phyloP scores from a whole-genome alignment of 2,113 vertebrate species.

The Sinocyclocheilus anophthalmus region DNA sequence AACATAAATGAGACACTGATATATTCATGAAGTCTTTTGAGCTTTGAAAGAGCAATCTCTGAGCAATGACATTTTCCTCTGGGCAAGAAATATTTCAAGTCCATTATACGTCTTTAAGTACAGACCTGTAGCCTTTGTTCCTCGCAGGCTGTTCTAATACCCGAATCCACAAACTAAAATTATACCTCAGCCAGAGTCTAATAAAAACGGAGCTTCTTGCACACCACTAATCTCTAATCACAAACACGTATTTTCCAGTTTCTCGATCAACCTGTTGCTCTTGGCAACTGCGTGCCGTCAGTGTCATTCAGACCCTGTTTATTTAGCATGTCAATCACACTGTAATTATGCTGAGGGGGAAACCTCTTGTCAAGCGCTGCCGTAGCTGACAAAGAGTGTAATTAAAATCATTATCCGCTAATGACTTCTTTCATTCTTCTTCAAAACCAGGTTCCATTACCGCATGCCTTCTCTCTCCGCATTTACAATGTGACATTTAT shows the following conservation, averaged over 20 bases:
- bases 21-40: background rate
- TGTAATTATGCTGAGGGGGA: slow-evolving; percentile 53
- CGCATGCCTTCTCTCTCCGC: slow-evolving; percentile 8
- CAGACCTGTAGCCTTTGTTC: background rate
- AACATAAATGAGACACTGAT: background rate
- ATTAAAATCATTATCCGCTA: slow-evolving; percentile 59
- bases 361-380: slow-evolving; percentile 49
- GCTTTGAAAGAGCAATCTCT: background rate
- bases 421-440: slow-evolving; percentile 56
- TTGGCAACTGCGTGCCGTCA: slow-evolving; percentile 4
- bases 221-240: background rate
- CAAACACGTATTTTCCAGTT: slow-evolving; percentile 22
- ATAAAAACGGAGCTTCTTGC: background rate
- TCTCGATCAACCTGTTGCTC: slow-evolving; percentile 41
- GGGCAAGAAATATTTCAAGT: background rate
- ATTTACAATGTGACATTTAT: slow-evolving; percentile 40
- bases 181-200: background rate
- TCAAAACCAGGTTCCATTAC: slow-evolving; percentile 40
- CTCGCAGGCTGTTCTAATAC: background rate
- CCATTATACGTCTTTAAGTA: background rate
- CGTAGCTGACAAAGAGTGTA: slow-evolving; percentile 51
- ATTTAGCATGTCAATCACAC: slow-evolving; percentile 48
- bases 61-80: background rate
- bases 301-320: slow-evolving; percentile 48
- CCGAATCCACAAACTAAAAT: background rate